Conservation (phyloP, 2,888 invertebrate genomes). For the Metalampra italica region DNA sequence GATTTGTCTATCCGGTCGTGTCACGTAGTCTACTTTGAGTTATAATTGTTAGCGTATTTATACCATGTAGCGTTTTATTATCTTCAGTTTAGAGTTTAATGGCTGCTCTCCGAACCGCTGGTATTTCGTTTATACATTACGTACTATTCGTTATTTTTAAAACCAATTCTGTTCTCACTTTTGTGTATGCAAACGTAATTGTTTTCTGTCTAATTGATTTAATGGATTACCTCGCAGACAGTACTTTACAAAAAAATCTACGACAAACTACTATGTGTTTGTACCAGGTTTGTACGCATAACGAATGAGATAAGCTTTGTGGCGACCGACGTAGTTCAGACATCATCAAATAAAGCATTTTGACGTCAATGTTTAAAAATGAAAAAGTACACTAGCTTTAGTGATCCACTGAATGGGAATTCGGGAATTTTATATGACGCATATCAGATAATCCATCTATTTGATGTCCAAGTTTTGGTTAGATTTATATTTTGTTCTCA, state of each 20-base stretch:
- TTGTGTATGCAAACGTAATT: not conserved
- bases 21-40: slow-evolving; percentile 27
- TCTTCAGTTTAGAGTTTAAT: slow-evolving; percentile 17
- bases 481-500: no score
- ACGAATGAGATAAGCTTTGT: not conserved
- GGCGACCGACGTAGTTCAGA: slow-evolving; percentile 10
- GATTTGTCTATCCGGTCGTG: slow-evolving; percentile 45
- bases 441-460: no score
- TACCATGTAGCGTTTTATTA: slow-evolving; percentile 22
- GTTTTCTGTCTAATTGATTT: no score
- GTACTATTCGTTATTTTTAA: not conserved
- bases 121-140: slow-evolving; percentile 5
- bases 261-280: not conserved
- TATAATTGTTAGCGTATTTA: slow-evolving; percentile 24
- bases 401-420: slow-evolving; percentile 44
- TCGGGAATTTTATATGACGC: slow-evolving; percentile 2
- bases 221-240: no score
- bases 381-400: slow-evolving; percentile 33
- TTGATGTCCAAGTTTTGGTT: no score
- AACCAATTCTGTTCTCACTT: not conserved
- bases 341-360: slow-evolving; percentile 35
- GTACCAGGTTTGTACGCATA: not conserved
- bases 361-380: slow-evolving; percentile 56
- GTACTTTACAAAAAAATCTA: no score
- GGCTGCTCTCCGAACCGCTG: slow-evolving; percentile 6